Conservation (phyloP, 92 coral and sea anemone genomes). For the Zoanthus solanderi region DNA sequence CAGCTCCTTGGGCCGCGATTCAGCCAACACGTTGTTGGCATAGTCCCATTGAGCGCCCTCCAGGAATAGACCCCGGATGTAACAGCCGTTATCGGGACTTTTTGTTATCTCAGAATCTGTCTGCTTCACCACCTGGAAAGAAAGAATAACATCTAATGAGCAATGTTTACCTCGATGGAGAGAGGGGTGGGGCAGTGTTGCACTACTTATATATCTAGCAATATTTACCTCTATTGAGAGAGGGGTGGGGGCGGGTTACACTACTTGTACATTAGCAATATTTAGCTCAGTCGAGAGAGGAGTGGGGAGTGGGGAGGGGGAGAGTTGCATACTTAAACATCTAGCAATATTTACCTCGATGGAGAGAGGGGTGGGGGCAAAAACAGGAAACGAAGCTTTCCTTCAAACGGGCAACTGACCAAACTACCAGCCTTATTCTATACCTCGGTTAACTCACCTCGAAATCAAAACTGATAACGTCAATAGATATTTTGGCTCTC, state of each 20-base stretch:
- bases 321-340: too few relatives aligned
- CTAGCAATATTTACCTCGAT: too few relatives aligned
- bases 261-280: not conserved
- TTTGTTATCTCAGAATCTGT: constrained; percentile 74
- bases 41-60: constrained; percentile 99
- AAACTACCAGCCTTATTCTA: not conserved
- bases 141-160: not conserved
- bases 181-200: too few relatives aligned
- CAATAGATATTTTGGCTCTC: constrained; percentile 92
- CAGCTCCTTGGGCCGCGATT: constrained; percentile 95
- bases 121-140: constrained; percentile 78
- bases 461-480: constrained; percentile 94
- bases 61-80: constrained; percentile 95
- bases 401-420: too few relatives aligned
- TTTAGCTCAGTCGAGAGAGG: too few relatives aligned
- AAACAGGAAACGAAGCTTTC: too few relatives aligned
- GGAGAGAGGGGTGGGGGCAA: too few relatives aligned
- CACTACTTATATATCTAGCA: too few relatives aligned
- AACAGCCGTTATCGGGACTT: constrained; percentile 95
- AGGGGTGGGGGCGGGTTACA: too few relatives aligned
- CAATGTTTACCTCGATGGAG: too few relatives aligned
- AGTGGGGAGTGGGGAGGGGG: too few relatives aligned
- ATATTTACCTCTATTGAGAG: too few relatives aligned
- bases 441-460: constrained; percentile 67
- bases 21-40: constrained; percentile 86